Evolutionary conservation across 2,888 invertebrate genomes (phyloP).

Genomic region (Muschampia plurimacula): DNA sequence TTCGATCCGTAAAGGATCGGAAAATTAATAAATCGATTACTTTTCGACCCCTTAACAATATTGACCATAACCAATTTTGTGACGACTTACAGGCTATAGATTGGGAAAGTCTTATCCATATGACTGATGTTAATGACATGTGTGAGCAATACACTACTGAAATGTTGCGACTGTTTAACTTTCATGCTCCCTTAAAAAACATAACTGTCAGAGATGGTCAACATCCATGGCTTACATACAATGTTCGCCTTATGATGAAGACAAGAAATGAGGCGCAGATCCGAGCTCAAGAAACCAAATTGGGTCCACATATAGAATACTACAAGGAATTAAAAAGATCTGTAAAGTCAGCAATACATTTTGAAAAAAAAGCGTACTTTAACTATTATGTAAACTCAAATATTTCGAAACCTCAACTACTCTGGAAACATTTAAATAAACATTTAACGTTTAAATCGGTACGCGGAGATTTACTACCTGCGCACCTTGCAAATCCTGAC

Average conservation of each 20-base stretch:
- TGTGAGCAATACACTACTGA: background rate
- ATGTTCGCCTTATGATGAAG: background rate
- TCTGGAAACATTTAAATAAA: background rate
- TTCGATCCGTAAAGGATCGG: background rate
- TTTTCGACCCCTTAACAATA: background rate
- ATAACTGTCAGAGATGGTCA: background rate
- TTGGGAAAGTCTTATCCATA: background rate
- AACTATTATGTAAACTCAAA: background rate
- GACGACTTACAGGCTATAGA: background rate
- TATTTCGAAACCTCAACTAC: background rate
- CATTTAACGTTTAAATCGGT: background rate
- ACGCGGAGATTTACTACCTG: background rate
- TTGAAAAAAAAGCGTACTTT: constrained; percentile 3
- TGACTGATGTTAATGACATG: constrained; percentile 10
- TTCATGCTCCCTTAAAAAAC: background rate
- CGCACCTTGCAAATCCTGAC: background rate
- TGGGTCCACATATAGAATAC: background rate
- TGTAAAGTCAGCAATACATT: background rate
- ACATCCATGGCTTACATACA: background rate
- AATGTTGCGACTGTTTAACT: background rate
- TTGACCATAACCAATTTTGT: background rate
- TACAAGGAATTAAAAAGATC: background rate
- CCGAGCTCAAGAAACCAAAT: background rate
- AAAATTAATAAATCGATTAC: background rate
- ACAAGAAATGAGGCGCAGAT: background rate